These are phyloP conservation scores for Tangara arthus DNA, from an alignment of 2,797 vertebrate species.

Conservation along the genomic window DNA sequence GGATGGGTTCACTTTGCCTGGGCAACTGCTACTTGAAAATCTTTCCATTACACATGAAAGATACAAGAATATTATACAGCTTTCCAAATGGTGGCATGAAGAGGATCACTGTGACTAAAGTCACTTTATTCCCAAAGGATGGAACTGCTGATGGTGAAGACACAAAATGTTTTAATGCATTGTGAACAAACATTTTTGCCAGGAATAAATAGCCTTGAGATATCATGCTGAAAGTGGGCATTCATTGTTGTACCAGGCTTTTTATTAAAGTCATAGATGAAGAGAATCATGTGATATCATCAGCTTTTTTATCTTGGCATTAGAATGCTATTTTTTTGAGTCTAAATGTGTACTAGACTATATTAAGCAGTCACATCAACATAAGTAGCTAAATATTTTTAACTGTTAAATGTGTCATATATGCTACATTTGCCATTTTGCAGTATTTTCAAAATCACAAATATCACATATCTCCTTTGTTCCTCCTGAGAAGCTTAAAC, in stretches of 20 bases:
- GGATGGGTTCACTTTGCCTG: not conserved
- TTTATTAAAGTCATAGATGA: not conserved
- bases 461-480: not conserved
- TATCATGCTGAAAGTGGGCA: not conserved
- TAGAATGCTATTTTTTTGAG: not conserved
- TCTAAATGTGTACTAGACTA: not conserved
- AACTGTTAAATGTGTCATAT: not conserved
- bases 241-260: accelerated
- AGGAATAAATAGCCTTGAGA: not conserved
- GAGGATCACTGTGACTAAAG: not conserved
- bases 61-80: not conserved
- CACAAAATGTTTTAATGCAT: not conserved
- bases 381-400: not conserved
- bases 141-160: not conserved
- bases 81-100: not conserved
- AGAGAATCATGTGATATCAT: not conserved
- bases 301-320: not conserved
- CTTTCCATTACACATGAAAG: not conserved
- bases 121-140: accelerated
- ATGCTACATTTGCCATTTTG: not conserved
- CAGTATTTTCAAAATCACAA: not conserved
- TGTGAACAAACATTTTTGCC: not conserved
- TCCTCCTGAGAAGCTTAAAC: not conserved
- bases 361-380: not conserved
- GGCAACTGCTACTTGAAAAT: not conserved